Conservation (phyloP, 2,797 vertebrate species). For the Onychomys arenicola region DNA sequence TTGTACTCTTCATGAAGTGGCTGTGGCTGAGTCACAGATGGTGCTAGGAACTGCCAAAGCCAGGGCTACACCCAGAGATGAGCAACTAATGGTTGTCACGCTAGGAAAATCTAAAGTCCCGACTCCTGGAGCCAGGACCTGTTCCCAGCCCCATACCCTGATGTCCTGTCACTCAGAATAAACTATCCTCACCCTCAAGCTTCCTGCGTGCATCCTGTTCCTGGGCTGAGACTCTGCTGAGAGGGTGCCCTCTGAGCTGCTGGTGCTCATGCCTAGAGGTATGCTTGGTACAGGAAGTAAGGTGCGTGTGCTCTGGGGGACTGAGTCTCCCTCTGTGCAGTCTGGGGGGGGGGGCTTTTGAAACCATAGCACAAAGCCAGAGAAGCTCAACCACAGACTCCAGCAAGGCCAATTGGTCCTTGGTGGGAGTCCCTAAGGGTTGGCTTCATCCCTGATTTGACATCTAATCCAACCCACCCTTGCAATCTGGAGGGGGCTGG, state of each 20-base stretch:
- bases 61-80: neutral
- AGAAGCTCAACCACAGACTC: neutral
- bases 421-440: neutral
- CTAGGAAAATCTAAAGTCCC: neutral
- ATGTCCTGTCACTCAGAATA: neutral
- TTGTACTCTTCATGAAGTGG: neutral
- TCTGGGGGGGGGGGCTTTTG: neutral
- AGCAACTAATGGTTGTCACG: neutral
- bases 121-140: neutral
- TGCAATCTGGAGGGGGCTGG: too few relatives aligned
- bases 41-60: neutral
- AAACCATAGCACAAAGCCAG: neutral
- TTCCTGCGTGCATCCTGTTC: neutral
- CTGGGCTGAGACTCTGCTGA: neutral
- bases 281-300: neutral
- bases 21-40: neutral
- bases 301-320: neutral
- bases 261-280: neutral
- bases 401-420: neutral
- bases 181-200: too few relatives aligned
- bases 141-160: neutral
- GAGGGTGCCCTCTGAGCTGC: neutral
- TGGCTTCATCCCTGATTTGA: neutral
- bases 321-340: neutral
- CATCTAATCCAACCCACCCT: neutral